A percentile compares a stretch with the other conserved stretches of the same genome.
These are phyloP conservation scores for Homarus americanus DNA, from an alignment of 1,140 invertebrate genomes.

Conservation along the genomic window DNA sequence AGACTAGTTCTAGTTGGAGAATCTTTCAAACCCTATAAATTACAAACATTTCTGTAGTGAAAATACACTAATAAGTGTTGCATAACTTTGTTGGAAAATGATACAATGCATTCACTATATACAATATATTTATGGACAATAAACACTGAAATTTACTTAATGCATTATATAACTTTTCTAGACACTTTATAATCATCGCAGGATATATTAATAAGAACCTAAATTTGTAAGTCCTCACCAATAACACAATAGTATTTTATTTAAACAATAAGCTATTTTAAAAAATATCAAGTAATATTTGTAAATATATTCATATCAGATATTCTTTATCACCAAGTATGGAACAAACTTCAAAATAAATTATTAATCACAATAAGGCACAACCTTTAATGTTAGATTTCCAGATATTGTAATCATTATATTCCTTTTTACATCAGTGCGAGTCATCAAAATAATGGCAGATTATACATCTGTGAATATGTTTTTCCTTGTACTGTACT, in stretches of 20 bases:
- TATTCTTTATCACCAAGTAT: neutral
- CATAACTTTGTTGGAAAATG: neutral
- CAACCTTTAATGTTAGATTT: neutral
- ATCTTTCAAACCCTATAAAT: too few relatives aligned
- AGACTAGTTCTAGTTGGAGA: too few relatives aligned
- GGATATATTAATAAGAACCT: neutral
- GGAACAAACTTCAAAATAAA: neutral
- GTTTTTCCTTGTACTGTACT: neutral
- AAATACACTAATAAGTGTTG: too few relatives aligned
- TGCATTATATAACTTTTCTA: neutral
- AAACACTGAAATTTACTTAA: slow-evolving; percentile 3
- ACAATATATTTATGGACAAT: neutral
- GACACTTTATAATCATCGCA: neutral
- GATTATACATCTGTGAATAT: neutral
- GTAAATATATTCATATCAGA: slow-evolving; percentile 1
- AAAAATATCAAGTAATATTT: slow-evolving; percentile 1
- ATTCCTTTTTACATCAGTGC: too few relatives aligned
- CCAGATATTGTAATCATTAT: too few relatives aligned
- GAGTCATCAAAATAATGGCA: too few relatives aligned
- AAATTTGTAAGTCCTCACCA: neutral
- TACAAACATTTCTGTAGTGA: too few relatives aligned
- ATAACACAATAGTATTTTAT: neutral
- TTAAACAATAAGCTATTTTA: neutral
- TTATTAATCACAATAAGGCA: neutral
- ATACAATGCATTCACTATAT: neutral